These are phyloP conservation scores for Anoplolepis gracilipes DNA, from an alignment of 1,140 invertebrate species.

Conservation along the genomic window DNA sequence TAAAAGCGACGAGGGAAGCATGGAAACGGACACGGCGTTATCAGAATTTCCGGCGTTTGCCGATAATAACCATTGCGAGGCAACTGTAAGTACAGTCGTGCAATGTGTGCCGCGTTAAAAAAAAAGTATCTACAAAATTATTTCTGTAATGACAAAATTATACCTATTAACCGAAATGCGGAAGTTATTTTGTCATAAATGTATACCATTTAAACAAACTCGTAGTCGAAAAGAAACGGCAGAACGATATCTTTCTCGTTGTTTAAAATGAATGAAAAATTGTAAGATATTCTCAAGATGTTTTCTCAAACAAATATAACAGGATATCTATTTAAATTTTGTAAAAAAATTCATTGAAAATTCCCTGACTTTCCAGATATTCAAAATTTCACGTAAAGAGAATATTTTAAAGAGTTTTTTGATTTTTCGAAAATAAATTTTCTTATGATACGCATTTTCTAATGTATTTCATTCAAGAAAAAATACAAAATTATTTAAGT, in stretches of 20 bases:
- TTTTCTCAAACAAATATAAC: neutral
- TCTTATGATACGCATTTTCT: too few relatives aligned
- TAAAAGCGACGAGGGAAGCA: conserved; percentile 56
- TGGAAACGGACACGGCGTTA: conserved; percentile 77
- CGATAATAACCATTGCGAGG: conserved; percentile 71
- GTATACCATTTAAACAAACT: neutral
- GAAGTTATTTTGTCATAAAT: neutral
- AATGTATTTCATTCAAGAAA: too few relatives aligned
- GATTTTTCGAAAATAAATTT: too few relatives aligned
- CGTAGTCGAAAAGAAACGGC: neutral
- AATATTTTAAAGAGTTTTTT: too few relatives aligned
- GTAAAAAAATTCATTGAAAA: too few relatives aligned
- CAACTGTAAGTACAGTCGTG: neutral
- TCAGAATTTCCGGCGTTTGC: conserved; percentile 76
- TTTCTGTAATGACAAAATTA: neutral
- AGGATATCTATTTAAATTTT: too few relatives aligned
- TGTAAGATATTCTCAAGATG: neutral
- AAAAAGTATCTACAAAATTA: neutral
- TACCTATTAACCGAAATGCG: neutral
- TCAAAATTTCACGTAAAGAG: too few relatives aligned
- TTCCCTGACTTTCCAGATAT: too few relatives aligned
- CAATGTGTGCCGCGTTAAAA: conserved; percentile 7
- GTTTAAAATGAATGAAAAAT: neutral
- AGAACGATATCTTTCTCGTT: neutral
- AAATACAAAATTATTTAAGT: too few relatives aligned